A percentile compares a stretch with the other conserved stretches of the same genome.
Conservation (phyloP, 2,888 invertebrate genomes). For the Apamea monoglypha region DNA sequence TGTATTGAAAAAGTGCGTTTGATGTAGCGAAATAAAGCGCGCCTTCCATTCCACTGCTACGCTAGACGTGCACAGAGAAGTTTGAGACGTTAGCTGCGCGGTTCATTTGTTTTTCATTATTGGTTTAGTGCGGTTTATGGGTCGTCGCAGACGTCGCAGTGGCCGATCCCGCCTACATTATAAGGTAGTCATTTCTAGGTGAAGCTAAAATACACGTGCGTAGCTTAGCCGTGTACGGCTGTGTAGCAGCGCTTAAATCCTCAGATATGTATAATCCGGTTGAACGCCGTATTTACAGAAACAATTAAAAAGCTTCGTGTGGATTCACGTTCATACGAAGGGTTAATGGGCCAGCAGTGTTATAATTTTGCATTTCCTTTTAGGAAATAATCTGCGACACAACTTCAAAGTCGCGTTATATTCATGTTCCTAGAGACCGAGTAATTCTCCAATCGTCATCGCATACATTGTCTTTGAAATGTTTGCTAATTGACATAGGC, state of each 20-base stretch:
- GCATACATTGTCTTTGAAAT: conserved; percentile 18
- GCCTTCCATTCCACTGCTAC: background rate
- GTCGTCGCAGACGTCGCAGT: background rate
- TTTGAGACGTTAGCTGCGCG: background rate
- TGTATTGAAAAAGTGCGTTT: background rate
- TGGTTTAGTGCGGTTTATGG: background rate
- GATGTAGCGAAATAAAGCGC: background rate
- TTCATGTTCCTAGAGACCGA: background rate
- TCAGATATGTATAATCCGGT: background rate
- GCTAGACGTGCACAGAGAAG: background rate
- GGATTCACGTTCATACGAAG: no score
- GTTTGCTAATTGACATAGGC: conserved; percentile 1
- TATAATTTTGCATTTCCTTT: background rate
- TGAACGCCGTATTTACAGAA: no score
- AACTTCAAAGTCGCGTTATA: background rate
- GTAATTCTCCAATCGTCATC: background rate
- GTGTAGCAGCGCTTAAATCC: background rate
- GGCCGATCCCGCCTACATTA: background rate
- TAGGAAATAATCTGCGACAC: background rate
- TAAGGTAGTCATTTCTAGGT: no score
- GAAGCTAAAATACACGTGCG: background rate
- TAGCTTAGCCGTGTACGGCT: background rate
- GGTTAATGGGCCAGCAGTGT: background rate
- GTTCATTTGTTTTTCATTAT: background rate
- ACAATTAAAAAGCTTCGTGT: no score